Base-by-base conservation (phyloP, 2,113 vertebrate genomes). In the Parus major region DNA sequence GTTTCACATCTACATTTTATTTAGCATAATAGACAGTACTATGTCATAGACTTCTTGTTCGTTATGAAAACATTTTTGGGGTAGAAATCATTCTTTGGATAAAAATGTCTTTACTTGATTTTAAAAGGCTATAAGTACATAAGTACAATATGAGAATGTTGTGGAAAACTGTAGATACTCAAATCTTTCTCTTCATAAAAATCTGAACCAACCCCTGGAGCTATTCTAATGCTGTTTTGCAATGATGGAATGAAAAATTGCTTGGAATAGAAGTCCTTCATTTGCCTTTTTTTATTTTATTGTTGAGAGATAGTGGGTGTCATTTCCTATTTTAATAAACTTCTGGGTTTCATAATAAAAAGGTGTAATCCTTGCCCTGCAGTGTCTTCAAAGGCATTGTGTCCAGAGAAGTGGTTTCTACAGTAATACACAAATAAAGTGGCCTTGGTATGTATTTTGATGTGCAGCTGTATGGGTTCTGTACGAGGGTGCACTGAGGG, bases 401-500 rank as follows among this genome's bases (percentile, higher is more conserved):
- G 56, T 75, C 36, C 42, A 79, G 57, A 29, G 24, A 57, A 57
- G 10, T 41, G 50, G 7, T 72, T 59, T 80, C 29, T 78, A 22
- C 21, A 59, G 39, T 20, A 55, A 19, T 24, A 2, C 10, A 47
- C 20, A 35, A 10, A 15, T 61, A 3, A 12, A 19, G n/a, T 60
- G 24, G 21, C 29, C 24, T 47, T 31, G 53, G 9, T 60, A 0
- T 31, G 21, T 5, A 7, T 75, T 46, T 82, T n/a, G 11, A 1
- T 39, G 46, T 64, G 60, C 65, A 42, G 27, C 28, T 44, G 6
- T 25, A 1, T 55, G 19, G 9, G 3, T 8, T 70, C 60, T 68
- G 18, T 66, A 6, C 0, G 0, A 57, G 71, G 23, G 13, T 31
- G 5, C 18, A 3, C 15, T 21, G 31, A 46, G 49, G 14, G 25